Evolutionary conservation across 2,797 vertebrate genomes (phyloP), one percentile per base, ranked within the genome.

Genomic region (Pelochelys cantorii): DNA sequence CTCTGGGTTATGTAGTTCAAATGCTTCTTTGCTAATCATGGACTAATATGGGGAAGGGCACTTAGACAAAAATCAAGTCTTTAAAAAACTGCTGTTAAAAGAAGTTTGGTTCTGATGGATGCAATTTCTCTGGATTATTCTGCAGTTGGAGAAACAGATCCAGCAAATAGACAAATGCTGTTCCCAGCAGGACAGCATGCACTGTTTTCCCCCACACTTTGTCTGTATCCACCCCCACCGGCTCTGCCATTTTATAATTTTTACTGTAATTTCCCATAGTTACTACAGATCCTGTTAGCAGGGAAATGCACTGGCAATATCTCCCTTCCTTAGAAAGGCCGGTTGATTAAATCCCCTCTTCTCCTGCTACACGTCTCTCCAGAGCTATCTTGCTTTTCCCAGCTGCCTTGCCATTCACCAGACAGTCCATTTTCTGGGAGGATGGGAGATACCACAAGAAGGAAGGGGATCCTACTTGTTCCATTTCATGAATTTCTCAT

Each of bases 131-230:
- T 77, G 83, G 79, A 31, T 4, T 37, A 2, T 2, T 37, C 20
- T 48, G 56, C 42, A 81, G 34, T 23, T 0, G 1, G 52, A 31
- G 0, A 4, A 84, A 29, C 0, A 42, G 75, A 42, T 0, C 0
- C 0, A 83, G 31, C 68, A 57, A 52, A 27, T 13, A 48, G 68
- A 82, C 5, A 25, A 54, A 29, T 22, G 68, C 4, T 5, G 5
- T 4, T 1, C 1, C 0, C 8, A 27, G 11, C 20, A 77, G 83
- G 54, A 23, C 18, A 83, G 23, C 1, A 1, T 1, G 18, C 65
- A 37, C 48, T 84, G 53, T 37, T 84, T 71, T 6, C 53, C n/a
- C n/a, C 59, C 2, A 0, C 0, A 60, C 29, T 9, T 17, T 11
- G 11, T 57, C 34, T 25, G 2, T 4, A 25, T 53, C 68, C 37